A percentile compares a stretch with the other conserved stretches of the same genome.
phyloP scores from a whole-genome alignment of 2,888 invertebrate species.

The Lithophane semibrunnea region DNA sequence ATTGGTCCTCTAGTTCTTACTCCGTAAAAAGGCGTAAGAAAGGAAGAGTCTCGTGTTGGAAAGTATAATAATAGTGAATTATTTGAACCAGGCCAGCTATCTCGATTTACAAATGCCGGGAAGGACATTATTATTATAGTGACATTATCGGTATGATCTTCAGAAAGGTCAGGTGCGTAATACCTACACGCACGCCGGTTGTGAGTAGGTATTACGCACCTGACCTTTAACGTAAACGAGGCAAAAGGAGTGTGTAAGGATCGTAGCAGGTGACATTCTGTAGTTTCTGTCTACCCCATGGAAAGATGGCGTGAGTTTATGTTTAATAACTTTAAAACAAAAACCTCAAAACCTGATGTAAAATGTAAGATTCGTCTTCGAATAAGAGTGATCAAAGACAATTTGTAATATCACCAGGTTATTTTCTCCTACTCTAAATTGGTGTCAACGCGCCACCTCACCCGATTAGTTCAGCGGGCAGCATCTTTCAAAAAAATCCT shows the following conservation, averaged over 20 bases:
- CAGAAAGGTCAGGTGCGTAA: too few species aligned
- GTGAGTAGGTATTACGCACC: too few species aligned
- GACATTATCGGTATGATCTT: too few species aligned
- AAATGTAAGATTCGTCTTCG: not conserved
- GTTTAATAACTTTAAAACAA: not conserved
- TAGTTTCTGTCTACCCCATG: too few species aligned
- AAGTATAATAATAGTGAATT: not conserved
- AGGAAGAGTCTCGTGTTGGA: not conserved
- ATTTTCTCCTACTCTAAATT: not conserved
- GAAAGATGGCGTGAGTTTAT: too few species aligned
- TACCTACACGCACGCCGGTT: too few species aligned
- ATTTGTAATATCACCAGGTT: not conserved
- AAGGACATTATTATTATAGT: too few species aligned
- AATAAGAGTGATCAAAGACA: not conserved
- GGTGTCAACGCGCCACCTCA: not conserved
- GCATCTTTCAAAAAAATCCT: not conserved
- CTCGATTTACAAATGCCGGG: not conserved
- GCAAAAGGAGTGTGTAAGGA: too few species aligned
- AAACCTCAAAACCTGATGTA: not conserved
- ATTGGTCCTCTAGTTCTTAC: not conserved
- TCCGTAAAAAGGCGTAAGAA: not conserved
- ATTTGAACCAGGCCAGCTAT: not conserved
- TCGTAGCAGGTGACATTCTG: too few species aligned
- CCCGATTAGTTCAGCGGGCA: not conserved
- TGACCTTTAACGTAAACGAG: too few species aligned